Evolutionary conservation across 2,797 vertebrate genomes (phyloP).

Genomic region (Gallinago nigripennis): DNA sequence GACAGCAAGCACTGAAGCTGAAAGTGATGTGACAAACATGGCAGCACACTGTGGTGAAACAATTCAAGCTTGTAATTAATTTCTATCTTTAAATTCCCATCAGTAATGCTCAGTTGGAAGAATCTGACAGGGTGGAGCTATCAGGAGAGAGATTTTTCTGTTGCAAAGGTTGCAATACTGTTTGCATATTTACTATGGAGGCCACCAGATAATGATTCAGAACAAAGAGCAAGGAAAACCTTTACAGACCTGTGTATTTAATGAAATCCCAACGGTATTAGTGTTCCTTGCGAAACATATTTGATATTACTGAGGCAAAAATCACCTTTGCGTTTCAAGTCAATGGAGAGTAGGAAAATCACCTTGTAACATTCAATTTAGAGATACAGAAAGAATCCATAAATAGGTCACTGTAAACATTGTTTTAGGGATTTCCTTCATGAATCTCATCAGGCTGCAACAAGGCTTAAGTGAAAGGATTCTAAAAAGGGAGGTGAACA

Average conservation of each 20-base stretch:
- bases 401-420: neutral
- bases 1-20: conserved; percentile 72
- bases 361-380: neutral
- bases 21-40: conserved; percentile 78
- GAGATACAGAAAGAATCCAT: neutral
- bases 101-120: conserved; percentile 76
- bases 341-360: neutral
- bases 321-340: conserved; percentile 6
- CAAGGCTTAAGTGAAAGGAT: neutral
- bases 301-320: neutral
- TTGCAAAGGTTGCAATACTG: conserved; percentile 52
- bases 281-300: neutral
- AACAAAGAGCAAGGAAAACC: conserved; percentile 18
- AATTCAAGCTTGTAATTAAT: conserved; percentile 86
- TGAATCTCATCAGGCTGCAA: neutral
- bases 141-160: conserved; percentile 55
- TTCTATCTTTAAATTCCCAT: conserved; percentile 81
- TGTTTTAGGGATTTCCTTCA: conserved; percentile 12
- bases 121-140: conserved; percentile 67
- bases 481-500: neutral
- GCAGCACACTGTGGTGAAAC: conserved; percentile 72
- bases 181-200: conserved; percentile 53
- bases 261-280: neutral
- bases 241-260: neutral
- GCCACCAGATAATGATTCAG: conserved; percentile 30